Percentiles rank a stretch among this genome's conserved stretches.
Conservation (phyloP, 1,140 invertebrate genomes). For the Thaumetopoea pityocampa region DNA sequence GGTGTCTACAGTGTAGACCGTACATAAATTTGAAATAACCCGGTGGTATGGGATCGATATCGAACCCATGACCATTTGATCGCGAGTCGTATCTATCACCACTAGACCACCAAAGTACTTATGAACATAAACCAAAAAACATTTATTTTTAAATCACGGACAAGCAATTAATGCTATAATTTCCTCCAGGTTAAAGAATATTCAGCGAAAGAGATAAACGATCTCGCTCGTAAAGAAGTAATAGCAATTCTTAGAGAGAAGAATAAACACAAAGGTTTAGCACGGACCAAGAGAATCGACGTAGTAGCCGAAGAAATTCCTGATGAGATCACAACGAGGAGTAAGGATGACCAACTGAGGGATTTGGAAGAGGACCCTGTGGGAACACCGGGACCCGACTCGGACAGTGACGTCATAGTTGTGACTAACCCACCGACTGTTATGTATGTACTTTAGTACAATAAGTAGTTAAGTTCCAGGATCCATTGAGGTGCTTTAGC, state of each 20-base stretch:
- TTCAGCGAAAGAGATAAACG: conserved; percentile 54
- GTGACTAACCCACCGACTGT: conserved; percentile 40
- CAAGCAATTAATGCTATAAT: background rate
- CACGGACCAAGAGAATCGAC: conserved; percentile 27
- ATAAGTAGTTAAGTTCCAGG: too few species aligned
- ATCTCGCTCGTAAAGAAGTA: conserved; percentile 49
- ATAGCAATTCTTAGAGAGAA: conserved; percentile 38
- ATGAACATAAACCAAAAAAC: too few species aligned
- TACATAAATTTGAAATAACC: too few species aligned
- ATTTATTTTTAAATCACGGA: too few species aligned
- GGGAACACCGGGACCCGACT: conserved; percentile 42
- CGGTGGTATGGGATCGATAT: too few species aligned
- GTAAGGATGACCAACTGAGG: conserved; percentile 37
- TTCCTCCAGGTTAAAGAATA: conserved; percentile 57
- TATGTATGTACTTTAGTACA: conserved; percentile 36
- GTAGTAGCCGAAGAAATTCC: conserved; percentile 16
- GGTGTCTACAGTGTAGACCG: too few species aligned
- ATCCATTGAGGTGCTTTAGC: too few species aligned
- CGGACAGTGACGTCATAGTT: conserved; percentile 51
- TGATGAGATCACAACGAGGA: conserved; percentile 37
- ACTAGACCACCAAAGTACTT: too few species aligned
- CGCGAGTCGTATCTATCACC: too few species aligned
- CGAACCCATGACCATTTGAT: too few species aligned
- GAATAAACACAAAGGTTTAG: conserved; percentile 39
- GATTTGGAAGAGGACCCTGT: conserved; percentile 59